phyloP scores from a whole-genome alignment of 2,113 vertebrate genomes.

The Egretta garzetta region DNA sequence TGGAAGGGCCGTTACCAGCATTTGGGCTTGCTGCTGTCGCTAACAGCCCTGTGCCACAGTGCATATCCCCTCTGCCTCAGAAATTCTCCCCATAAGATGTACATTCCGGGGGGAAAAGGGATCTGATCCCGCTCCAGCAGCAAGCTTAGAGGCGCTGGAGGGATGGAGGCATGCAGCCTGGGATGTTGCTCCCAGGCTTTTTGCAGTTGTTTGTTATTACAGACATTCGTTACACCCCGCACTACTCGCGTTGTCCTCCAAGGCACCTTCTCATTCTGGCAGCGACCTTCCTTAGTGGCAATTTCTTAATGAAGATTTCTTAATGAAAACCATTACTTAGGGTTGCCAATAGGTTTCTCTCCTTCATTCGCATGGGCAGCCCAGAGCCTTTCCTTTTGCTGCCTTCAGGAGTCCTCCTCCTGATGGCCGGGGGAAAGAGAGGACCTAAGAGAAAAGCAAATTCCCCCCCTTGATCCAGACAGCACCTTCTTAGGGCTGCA shows the following conservation, averaged over 20 bases:
- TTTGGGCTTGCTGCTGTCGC: background rate
- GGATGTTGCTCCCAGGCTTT: background rate
- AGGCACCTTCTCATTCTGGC: background rate
- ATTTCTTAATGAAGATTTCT: background rate
- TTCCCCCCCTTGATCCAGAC: accelerated
- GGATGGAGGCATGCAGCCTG: background rate
- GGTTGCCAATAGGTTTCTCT: background rate
- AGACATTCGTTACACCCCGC: background rate
- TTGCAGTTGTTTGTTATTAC: background rate
- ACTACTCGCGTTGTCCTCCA: background rate
- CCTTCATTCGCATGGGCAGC: accelerated
- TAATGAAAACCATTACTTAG: background rate
- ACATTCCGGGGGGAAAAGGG: background rate
- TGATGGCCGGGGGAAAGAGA: background rate
- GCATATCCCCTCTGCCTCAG: background rate
- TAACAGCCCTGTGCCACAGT: background rate
- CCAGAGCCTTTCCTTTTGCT: background rate
- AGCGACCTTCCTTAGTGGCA: background rate
- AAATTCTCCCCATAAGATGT: background rate
- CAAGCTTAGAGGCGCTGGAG: background rate
- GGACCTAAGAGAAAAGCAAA: accelerated
- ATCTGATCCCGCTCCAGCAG: background rate
- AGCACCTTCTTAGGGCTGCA: background rate
- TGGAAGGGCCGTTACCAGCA: background rate
- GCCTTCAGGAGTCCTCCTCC: background rate